Evolutionary conservation across 2,888 invertebrate genomes (phyloP).

Genomic region (Coenonympha arcania): DNA sequence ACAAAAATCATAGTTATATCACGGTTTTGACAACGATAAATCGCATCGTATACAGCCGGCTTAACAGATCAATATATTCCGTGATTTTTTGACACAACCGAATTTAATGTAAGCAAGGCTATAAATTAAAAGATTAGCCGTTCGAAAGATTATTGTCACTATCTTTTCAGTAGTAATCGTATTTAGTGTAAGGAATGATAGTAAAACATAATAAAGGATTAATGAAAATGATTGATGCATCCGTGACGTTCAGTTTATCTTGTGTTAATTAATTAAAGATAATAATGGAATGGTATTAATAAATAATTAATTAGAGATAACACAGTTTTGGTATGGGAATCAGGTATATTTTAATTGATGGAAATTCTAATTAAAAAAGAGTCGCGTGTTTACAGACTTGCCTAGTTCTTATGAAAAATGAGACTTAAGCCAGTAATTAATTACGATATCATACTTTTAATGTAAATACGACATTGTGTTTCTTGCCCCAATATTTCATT

Average conservation of each 20-base stretch:
- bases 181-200: slow-evolving; percentile 21
- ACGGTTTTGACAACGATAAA: background rate
- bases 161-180: slow-evolving; percentile 14
- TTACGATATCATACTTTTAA: too few relatives aligned
- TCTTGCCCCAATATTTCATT: too few relatives aligned
- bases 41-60: background rate
- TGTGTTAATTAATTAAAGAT: slow-evolving; percentile 27
- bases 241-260: slow-evolving; percentile 30
- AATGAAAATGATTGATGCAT: slow-evolving; percentile 41
- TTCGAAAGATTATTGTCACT: slow-evolving; percentile 25
- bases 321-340: slow-evolving; percentile 15
- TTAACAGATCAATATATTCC: background rate
- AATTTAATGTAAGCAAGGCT: slow-evolving; percentile 28
- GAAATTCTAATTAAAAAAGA: background rate
- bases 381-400: background rate
- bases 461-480: too few relatives aligned
- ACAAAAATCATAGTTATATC: too few relatives aligned
- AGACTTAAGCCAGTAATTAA: too few relatives aligned
- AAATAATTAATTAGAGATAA: slow-evolving; percentile 26
- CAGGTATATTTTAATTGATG: background rate
- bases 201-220: slow-evolving; percentile 38
- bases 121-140: slow-evolving; percentile 24
- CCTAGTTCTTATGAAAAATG: too few relatives aligned
- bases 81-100: slow-evolving; percentile 24
- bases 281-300: slow-evolving; percentile 16